Conservation (phyloP, 2,113 vertebrate genomes). For the Chiloscyllium plagiosum region DNA sequence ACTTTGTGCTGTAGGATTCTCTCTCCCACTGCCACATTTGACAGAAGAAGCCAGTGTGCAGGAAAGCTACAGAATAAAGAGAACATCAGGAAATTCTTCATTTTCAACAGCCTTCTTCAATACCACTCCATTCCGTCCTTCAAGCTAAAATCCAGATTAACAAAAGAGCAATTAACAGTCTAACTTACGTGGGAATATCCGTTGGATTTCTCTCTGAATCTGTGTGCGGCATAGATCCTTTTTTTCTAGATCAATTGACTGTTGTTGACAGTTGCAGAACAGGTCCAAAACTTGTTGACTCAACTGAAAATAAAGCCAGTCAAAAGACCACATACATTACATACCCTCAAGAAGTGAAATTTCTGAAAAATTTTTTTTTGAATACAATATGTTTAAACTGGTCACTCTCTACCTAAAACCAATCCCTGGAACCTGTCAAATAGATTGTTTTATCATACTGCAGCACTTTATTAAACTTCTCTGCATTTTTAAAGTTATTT, state of each 20-base stretch:
- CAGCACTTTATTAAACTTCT: neutral
- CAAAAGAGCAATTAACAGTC: neutral
- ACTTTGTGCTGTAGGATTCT: no score
- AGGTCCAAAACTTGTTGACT: slow-evolving; percentile 80
- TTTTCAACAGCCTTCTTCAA: neutral
- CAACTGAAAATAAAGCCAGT: slow-evolving; percentile 57
- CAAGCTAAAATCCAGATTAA: neutral
- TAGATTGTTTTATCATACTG: neutral
- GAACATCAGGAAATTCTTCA: neutral
- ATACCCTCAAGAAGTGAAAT: neutral
- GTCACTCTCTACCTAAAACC: neutral
- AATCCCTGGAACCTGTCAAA: neutral
- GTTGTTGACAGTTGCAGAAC: slow-evolving; percentile 78
- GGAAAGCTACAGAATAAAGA: neutral
- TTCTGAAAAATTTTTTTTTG: neutral
- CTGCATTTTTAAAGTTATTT: neutral
- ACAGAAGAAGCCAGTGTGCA: neutral
- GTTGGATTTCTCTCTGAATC: slow-evolving; percentile 78
- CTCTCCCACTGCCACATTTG: neutral
- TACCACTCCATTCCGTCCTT: neutral
- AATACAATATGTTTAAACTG: neutral
- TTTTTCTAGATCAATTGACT: slow-evolving; percentile 69
- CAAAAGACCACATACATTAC: neutral
- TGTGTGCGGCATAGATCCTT: slow-evolving; percentile 75
- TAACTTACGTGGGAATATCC: slow-evolving; percentile 72